A percentile compares a stretch with the other conserved stretches of the same genome.
phyloP scores from a whole-genome alignment of 2,888 invertebrate species.

The Oscheius onirici region DNA sequence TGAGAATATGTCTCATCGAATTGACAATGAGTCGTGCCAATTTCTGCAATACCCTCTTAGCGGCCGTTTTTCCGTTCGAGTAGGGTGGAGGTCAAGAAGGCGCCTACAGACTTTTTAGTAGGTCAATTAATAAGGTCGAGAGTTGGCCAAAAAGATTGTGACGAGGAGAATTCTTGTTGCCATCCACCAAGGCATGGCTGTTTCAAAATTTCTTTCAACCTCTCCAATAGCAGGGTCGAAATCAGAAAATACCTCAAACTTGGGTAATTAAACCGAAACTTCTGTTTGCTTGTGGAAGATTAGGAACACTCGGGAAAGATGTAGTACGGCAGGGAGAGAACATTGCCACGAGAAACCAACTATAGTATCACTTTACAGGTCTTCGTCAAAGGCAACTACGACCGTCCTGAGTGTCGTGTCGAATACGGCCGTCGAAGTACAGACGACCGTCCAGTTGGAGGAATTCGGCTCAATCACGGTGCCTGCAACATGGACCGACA shows the following conservation, averaged over 20 bases:
- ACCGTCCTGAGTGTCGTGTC: slow-evolving; percentile 66
- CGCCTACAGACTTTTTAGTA: too few species aligned
- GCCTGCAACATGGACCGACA: slow-evolving; percentile 71
- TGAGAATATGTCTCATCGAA: background rate
- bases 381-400: slow-evolving; percentile 71
- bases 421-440: slow-evolving; percentile 49
- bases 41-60: background rate
- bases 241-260: too few species aligned
- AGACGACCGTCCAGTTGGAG: slow-evolving; percentile 63
- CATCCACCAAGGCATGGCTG: background rate
- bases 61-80: background rate
- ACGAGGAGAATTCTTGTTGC: background rate
- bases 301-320: too few species aligned
- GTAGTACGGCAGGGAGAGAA: too few species aligned
- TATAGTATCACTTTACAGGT: too few species aligned
- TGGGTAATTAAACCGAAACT: too few species aligned
- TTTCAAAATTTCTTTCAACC: too few species aligned
- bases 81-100: background rate
- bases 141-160: background rate
- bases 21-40: background rate
- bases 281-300: too few species aligned
- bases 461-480: slow-evolving; percentile 69
- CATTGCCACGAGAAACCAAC: too few species aligned
- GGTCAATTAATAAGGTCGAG: background rate
- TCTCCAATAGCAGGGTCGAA: too few species aligned